A percentile compares a stretch with the other conserved stretches of the same genome.
phyloP scores from a whole-genome alignment of 2,888 invertebrate genomes.

The Nomada ruficornis region DNA sequence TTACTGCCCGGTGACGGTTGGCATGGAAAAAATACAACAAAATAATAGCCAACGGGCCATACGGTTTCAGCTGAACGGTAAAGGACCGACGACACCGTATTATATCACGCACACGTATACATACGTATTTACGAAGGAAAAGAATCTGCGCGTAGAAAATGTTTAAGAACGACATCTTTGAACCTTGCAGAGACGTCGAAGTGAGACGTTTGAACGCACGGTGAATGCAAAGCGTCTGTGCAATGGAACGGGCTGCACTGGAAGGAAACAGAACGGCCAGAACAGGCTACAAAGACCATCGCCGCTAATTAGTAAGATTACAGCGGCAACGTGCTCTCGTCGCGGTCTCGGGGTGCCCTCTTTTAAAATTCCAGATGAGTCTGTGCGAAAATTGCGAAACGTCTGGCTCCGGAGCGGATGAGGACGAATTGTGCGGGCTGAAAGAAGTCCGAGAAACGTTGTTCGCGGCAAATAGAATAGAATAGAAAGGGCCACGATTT shows the following conservation, averaged over 20 bases:
- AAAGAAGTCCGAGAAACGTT: constrained; percentile 16
- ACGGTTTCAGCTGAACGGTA: constrained; percentile 26
- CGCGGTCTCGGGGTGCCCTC: constrained; percentile 52
- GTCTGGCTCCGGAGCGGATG: neutral
- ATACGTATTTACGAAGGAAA: neutral
- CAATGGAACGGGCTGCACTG: constrained; percentile 40
- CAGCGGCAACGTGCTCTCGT: constrained; percentile 54
- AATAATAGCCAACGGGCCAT: constrained; percentile 49
- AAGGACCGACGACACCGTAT: neutral
- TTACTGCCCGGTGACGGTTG: constrained; percentile 23
- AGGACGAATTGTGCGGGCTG: constrained; percentile 14
- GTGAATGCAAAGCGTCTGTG: constrained; percentile 51
- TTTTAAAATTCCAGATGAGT: constrained; percentile 68
- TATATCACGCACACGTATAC: neutral
- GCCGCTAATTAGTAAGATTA: constrained; percentile 76
- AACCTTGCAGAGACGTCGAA: neutral
- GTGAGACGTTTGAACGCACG: constrained; percentile 45
- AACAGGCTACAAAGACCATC: constrained; percentile 64
- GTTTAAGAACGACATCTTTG: constrained; percentile 10
- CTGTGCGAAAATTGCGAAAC: constrained; percentile 32
- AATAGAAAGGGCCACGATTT: too few relatives aligned
- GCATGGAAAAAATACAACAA: constrained; percentile 12
- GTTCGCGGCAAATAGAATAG: constrained; percentile 15
- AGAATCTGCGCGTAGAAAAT: constrained; percentile 19
- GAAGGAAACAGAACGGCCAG: constrained; percentile 56